phyloP scores from a whole-genome alignment of 2,113 vertebrate genomes.

The Lampris megalopsis region DNA sequence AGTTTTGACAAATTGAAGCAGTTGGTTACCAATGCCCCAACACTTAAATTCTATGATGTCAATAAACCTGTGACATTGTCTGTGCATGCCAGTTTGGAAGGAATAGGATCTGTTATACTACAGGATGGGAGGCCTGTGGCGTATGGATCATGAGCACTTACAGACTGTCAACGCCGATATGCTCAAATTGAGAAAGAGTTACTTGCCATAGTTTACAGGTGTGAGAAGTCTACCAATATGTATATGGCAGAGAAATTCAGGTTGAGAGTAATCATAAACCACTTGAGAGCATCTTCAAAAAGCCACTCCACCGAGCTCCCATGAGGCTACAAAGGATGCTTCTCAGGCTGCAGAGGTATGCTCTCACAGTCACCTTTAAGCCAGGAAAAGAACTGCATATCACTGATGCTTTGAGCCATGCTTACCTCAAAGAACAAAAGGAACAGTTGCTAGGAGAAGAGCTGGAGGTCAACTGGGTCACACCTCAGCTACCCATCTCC shows the following conservation, averaged over 20 bases:
- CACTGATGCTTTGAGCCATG: constrained; percentile 1
- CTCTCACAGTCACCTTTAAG: not conserved
- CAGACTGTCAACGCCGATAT: constrained; percentile 5
- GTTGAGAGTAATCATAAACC: constrained; percentile 30
- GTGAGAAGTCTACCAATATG: constrained; percentile 29
- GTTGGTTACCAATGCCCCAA: not conserved
- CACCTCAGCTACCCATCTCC: not conserved
- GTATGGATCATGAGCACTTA: constrained; percentile 20
- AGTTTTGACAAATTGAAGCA: not conserved
- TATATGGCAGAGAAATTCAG: constrained; percentile 13
- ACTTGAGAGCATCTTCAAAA: constrained; percentile 20
- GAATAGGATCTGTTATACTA: constrained; percentile 10
- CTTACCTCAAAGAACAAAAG: not conserved
- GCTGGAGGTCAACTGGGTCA: too few species aligned
- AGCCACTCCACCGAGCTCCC: not conserved
- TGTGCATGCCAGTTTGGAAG: constrained; percentile 18
- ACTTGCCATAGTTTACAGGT: not conserved
- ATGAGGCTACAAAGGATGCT: too few species aligned
- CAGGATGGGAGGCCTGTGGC: constrained; percentile 1
- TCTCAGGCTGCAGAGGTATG: constrained; percentile 5
- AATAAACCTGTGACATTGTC: not conserved
- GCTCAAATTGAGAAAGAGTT: constrained; percentile 29
- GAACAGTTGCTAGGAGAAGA: not conserved
- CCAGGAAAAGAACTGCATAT: constrained; percentile 14
- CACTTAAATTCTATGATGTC: not conserved